Percentiles rank a stretch among this genome's conserved stretches.
phyloP scores from a whole-genome alignment of 2,797 vertebrate species.

The Accipiter badius region DNA sequence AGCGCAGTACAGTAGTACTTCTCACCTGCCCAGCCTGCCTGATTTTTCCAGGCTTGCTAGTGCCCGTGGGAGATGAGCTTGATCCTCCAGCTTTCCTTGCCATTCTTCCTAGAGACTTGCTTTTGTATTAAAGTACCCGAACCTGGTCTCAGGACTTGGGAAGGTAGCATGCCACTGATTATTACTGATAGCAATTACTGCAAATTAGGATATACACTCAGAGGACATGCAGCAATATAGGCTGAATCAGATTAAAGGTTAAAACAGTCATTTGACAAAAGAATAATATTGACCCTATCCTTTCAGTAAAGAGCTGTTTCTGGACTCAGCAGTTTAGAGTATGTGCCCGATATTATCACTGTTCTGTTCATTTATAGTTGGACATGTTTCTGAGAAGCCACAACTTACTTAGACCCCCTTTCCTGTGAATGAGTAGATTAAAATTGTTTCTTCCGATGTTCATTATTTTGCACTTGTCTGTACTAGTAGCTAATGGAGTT shows the following conservation, averaged over 20 bases:
- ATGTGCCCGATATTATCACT: neutral
- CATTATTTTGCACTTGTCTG: neutral
- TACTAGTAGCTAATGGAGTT: slow-evolving; percentile 16
- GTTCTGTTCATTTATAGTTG: neutral
- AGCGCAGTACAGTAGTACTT: neutral
- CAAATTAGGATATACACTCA: neutral
- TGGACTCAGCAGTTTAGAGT: neutral
- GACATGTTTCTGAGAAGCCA: neutral
- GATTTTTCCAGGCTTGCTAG: neutral
- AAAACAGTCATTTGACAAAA: neutral
- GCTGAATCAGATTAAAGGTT: neutral
- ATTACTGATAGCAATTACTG: neutral
- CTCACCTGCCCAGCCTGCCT: neutral
- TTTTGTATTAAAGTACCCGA: neutral
- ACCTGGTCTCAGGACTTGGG: neutral
- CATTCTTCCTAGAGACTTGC: neutral
- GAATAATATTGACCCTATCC: neutral
- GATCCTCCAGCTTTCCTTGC: neutral
- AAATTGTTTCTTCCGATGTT: neutral
- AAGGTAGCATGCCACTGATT: neutral
- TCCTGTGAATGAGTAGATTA: neutral
- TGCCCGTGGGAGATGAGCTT: neutral
- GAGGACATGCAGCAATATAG: neutral
- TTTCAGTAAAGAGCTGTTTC: neutral
- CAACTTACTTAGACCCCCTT: neutral